Percentiles rank a stretch among this genome's conserved stretches.
Conservation (phyloP, 2,888 invertebrate species). For the Oxyteleia sp. region DNA sequence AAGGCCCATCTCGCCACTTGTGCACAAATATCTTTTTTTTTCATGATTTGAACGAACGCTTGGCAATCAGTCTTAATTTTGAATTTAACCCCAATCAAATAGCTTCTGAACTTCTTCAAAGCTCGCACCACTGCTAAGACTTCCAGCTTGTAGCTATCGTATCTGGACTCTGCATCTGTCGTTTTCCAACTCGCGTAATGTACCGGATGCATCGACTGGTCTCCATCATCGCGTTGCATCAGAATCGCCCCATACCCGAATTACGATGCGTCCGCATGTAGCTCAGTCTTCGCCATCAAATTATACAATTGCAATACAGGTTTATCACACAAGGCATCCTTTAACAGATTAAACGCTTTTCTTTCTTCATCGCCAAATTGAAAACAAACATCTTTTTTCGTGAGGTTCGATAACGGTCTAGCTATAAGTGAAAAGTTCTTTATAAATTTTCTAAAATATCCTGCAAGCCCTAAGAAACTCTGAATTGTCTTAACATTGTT, state of each 20-base stretch:
- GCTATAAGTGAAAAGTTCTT: constrained; percentile 3
- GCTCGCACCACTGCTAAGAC: constrained; percentile 38
- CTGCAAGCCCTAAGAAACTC: neutral
- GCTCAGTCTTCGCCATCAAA: constrained; percentile 39
- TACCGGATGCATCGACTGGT: too few relatives aligned
- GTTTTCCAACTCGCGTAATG: constrained; percentile 27
- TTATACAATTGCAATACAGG: constrained; percentile 48
- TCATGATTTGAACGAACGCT: too few relatives aligned
- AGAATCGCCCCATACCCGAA: constrained; percentile 52
- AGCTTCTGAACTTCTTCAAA: too few relatives aligned
- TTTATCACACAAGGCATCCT: constrained; percentile 11
- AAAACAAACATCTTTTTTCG: neutral
- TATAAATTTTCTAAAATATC: neutral
- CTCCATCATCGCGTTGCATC: constrained; percentile 12
- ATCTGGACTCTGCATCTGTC: too few relatives aligned
- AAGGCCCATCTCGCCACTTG: too few relatives aligned
- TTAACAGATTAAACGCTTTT: neutral
- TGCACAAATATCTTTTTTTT: too few relatives aligned
- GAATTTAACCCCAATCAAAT: too few relatives aligned
- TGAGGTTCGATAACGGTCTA: neutral
- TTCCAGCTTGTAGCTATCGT: constrained; percentile 59
- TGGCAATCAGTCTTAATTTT: too few relatives aligned
- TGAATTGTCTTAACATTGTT: neutral
- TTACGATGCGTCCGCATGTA: constrained; percentile 55
- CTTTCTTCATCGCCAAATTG: neutral